These are phyloP conservation scores for Homarus gammarus DNA, from an alignment of 2,888 invertebrate genomes.

Conservation along the genomic window DNA sequence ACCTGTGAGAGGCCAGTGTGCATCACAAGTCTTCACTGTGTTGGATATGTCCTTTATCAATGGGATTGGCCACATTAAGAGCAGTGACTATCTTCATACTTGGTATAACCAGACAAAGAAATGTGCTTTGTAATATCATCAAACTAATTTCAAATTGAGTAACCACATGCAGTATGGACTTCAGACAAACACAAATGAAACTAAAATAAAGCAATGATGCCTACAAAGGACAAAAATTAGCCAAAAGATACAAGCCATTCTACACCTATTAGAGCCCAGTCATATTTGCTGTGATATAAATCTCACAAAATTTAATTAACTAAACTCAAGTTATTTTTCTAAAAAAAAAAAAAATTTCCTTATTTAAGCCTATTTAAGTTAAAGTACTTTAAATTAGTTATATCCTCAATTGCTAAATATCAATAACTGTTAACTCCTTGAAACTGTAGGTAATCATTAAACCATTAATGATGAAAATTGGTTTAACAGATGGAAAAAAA, in stretches of 20 bases:
- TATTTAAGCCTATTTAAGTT: conserved; percentile 6
- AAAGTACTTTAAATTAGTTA: conserved; percentile 16
- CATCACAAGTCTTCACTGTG: conserved; percentile 25
- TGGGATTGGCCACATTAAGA: conserved; percentile 11
- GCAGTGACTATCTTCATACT: conserved; percentile 33
- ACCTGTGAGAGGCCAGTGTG: not conserved
- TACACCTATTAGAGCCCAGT: conserved; percentile 58
- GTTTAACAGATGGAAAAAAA: not conserved
- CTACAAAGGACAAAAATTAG: conserved; percentile 65
- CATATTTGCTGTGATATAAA: conserved; percentile 39
- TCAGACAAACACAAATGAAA: conserved; percentile 63
- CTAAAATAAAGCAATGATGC: conserved; percentile 66
- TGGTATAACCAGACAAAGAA: conserved; percentile 52
- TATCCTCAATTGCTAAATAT: conserved; percentile 13
- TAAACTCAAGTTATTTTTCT: conserved; percentile 21
- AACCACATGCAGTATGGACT: conserved; percentile 66
- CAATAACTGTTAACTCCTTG: conserved; percentile 12
- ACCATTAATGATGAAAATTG: not conserved
- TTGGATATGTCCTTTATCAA: conserved; percentile 39
- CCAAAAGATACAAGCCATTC: conserved; percentile 68
- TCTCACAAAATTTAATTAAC: conserved; percentile 22
- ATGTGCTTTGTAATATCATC: conserved; percentile 35
- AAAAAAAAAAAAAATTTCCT: conserved; percentile 35
- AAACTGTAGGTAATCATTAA: conserved; percentile 24
- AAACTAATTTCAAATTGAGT: conserved; percentile 55